phyloP scores from a whole-genome alignment of 1,140 invertebrate genomes.

The Zaprionus davidi region DNA sequence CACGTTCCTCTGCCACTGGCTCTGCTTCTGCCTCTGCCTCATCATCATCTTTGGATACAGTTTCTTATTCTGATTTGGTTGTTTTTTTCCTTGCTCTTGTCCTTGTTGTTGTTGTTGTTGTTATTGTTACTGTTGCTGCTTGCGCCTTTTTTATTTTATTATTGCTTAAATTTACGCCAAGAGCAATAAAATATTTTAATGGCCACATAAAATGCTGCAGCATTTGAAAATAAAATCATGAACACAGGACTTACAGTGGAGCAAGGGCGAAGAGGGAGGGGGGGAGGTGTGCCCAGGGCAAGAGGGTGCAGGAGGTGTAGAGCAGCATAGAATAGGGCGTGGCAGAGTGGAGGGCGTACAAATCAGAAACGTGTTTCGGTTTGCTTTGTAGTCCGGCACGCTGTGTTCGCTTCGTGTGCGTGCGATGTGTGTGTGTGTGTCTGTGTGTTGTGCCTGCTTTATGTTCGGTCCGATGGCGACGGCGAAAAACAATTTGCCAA shows the following conservation, averaged over 20 bases:
- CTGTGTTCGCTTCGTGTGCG: conserved; percentile 5
- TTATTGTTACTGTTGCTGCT: conserved; percentile 23
- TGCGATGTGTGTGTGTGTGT: background rate
- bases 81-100: background rate
- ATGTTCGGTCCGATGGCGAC: conserved; percentile 33
- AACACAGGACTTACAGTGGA: conserved; percentile 9
- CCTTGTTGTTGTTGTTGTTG: background rate
- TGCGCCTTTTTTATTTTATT: conserved; percentile 65
- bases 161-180: conserved; percentile 79
- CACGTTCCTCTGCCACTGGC: conserved; percentile 34
- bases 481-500: conserved; percentile 71
- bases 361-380: conserved; percentile 54
- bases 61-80: conserved; percentile 7
- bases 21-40: conserved; percentile 12
- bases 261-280: background rate
- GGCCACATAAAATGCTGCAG: conserved; percentile 81
- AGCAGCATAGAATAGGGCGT: background rate
- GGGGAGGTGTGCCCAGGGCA: background rate
- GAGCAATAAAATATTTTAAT: conserved; percentile 83
- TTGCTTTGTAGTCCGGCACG: conserved; percentile 44
- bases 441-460: conserved; percentile 44
- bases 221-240: conserved; percentile 80
- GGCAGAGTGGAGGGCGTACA: conserved; percentile 5
- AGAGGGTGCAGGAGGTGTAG: background rate
- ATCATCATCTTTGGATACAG: conserved; percentile 19